Evolutionary conservation across 2,888 invertebrate species (phyloP).

Genomic region (Tetragonula carbonaria): DNA sequence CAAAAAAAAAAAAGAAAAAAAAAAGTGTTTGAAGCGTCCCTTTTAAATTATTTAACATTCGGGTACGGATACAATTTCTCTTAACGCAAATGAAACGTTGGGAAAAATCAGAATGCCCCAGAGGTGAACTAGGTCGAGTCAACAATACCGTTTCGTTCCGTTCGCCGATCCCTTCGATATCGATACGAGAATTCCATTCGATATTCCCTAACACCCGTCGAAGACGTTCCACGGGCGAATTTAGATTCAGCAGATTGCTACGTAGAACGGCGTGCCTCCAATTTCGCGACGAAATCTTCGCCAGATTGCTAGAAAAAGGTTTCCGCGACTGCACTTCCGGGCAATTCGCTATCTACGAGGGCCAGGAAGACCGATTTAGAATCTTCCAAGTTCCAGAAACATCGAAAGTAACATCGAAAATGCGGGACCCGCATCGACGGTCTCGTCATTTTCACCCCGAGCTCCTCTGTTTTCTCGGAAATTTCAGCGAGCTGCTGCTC

Average conservation of each 20-base stretch:
- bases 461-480: conserved; percentile 1
- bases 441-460: conserved; percentile 20
- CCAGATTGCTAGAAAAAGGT: background rate
- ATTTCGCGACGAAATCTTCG: background rate
- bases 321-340: background rate
- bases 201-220: background rate
- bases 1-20: too few species aligned
- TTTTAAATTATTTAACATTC: too few species aligned
- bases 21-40: too few species aligned
- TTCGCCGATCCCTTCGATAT: conserved; percentile 11
- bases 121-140: conserved; percentile 25
- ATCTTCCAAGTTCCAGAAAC: background rate
- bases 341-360: conserved; percentile 7
- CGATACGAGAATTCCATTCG: conserved; percentile 19
- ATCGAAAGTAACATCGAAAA: background rate
- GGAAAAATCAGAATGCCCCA: background rate
- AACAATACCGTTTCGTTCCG: conserved; percentile 26
- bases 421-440: conserved; percentile 42
- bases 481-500: background rate
- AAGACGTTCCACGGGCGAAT: conserved; percentile 7
- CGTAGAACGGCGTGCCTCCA: background rate
- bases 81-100: too few species aligned
- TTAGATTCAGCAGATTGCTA: conserved; percentile 1
- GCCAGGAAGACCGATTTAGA: background rate
- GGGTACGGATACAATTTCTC: background rate